Percentiles rank a stretch among this genome's conserved stretches.
Evolutionary conservation across 1,140 invertebrate genomes (phyloP).

Genomic region (Ceratina japonica): DNA sequence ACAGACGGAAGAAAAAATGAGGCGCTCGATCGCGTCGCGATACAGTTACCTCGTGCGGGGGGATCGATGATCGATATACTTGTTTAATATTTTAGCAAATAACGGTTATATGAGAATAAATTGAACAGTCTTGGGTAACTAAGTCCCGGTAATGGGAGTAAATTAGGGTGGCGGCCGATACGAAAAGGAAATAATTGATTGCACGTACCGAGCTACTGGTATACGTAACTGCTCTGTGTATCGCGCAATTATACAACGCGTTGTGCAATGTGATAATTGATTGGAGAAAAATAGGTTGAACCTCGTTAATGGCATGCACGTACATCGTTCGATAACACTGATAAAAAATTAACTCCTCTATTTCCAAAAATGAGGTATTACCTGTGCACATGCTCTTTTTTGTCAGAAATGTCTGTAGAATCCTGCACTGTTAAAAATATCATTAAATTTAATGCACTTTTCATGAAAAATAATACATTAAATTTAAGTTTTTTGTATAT

Average conservation of each 20-base stretch:
- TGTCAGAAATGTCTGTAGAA: background rate
- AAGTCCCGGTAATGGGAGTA: conserved; percentile 7
- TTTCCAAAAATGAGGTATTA: too few species aligned
- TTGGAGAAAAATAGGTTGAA: background rate
- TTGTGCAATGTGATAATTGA: background rate
- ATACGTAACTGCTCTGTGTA: background rate
- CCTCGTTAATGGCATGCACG: background rate
- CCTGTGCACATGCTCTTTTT: too few species aligned
- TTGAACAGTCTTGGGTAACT: conserved; percentile 16
- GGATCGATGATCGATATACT: conserved; percentile 18
- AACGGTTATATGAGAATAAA: conserved; percentile 37
- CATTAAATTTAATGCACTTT: too few species aligned
- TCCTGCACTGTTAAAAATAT: too few species aligned
- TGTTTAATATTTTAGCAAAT: conserved; percentile 22
- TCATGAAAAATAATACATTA: too few species aligned
- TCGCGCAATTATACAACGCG: background rate
- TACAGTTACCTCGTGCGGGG: background rate
- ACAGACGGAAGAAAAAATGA: conserved; percentile 30
- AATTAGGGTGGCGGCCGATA: background rate
- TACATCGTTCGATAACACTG: background rate
- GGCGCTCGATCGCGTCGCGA: background rate
- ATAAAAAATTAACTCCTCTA: too few species aligned
- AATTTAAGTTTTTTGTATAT: too few species aligned
- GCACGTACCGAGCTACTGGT: background rate
- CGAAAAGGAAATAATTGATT: conserved; percentile 27